Percentiles rank a stretch among this genome's conserved stretches.
These are phyloP conservation scores for Rhipidura dahli DNA, from an alignment of 2,113 vertebrate species.

Conservation along the genomic window DNA sequence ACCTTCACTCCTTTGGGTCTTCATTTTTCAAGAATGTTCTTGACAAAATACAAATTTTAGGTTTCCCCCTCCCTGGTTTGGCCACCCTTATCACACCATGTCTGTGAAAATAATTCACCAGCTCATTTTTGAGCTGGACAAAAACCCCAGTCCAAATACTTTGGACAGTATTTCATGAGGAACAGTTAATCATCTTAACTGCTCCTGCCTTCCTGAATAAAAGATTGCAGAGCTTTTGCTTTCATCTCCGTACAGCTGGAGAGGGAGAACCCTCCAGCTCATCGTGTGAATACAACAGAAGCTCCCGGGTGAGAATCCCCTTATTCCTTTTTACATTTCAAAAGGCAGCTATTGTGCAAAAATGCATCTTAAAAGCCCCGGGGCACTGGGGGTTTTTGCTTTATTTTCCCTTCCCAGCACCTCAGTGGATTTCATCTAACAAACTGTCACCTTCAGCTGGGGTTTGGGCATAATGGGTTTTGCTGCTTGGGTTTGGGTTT, in stretches of 20 bases:
- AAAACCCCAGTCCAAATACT: neutral
- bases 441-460: neutral
- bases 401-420: neutral
- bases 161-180: neutral
- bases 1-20: neutral
- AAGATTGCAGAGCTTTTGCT: neutral
- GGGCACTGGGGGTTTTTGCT: neutral
- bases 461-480: neutral
- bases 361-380: neutral
- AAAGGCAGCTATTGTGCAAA: slow-evolving; percentile 20
- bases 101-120: neutral
- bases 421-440: neutral
- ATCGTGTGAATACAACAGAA: neutral
- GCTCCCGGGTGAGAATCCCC: neutral
- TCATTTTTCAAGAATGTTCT: neutral
- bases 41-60: neutral
- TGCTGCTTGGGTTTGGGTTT: neutral
- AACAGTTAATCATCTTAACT: slow-evolving; percentile 20
- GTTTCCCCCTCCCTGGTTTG: neutral
- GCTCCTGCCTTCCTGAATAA: neutral
- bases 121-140: neutral
- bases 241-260: neutral
- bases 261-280: slow-evolving; percentile 12
- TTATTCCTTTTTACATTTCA: slow-evolving; percentile 32
- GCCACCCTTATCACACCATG: neutral